A percentile compares a stretch with the other conserved stretches of the same genome.
Evolutionary conservation across 2,797 vertebrate genomes (phyloP).

Genomic region (Babyrousa celebensis): DNA sequence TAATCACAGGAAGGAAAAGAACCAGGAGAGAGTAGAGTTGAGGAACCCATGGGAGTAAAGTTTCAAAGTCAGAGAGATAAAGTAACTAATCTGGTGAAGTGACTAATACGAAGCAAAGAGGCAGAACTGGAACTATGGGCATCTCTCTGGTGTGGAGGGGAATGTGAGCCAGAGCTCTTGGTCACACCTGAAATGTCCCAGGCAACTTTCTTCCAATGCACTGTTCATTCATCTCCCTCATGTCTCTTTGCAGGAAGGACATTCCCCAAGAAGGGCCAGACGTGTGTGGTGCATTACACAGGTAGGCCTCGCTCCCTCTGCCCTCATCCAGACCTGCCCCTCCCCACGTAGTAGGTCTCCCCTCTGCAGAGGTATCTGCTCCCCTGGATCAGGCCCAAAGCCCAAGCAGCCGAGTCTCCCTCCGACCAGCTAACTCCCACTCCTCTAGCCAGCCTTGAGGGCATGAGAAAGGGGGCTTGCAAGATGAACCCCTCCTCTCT

Average conservation of each 20-base stretch:
- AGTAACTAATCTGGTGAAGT: not conserved
- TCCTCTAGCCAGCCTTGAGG: not conserved
- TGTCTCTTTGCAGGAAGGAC: slow-evolving; percentile 95
- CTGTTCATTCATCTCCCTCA: slow-evolving; percentile 1
- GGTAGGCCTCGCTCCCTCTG: slow-evolving; percentile 89
- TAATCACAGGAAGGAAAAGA: not conserved
- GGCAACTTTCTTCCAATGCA: not conserved
- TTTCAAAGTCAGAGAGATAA: slow-evolving; percentile 26
- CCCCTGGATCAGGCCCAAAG: not conserved
- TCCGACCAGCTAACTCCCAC: not conserved
- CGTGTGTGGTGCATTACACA: slow-evolving; percentile 99
- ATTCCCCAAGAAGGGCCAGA: slow-evolving; percentile 99
- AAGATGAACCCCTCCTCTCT: not conserved
- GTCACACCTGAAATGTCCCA: not conserved
- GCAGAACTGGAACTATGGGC: not conserved
- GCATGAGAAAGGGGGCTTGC: not conserved
- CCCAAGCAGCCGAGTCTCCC: not conserved
- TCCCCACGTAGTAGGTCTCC: not conserved
- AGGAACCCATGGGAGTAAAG: slow-evolving; percentile 13
- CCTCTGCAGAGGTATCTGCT: not conserved
- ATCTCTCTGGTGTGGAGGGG: not conserved
- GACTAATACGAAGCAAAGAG: not conserved
- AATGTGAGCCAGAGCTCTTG: not conserved
- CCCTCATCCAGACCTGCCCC: not conserved
- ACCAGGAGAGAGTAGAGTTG: not conserved